Conservation (phyloP, 2,888 invertebrate genomes). For the Eupithecia abbreviata region DNA sequence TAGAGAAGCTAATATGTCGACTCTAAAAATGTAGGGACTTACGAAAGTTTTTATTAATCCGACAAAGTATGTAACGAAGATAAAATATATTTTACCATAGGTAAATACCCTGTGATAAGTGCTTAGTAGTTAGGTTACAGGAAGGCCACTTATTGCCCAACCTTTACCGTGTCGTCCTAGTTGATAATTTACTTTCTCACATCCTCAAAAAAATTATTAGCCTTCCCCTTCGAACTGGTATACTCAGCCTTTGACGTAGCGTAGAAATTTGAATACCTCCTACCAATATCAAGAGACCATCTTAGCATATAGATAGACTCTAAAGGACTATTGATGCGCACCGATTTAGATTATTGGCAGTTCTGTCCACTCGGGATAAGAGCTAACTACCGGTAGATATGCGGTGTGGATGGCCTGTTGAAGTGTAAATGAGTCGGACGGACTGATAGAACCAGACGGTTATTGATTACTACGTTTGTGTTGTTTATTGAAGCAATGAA, state of each 20-base stretch:
- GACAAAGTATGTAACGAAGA: too few relatives aligned
- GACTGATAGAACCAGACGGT: constrained; percentile 15
- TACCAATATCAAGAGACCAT: neutral
- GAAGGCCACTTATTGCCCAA: too few relatives aligned
- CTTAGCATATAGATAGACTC: constrained; percentile 1
- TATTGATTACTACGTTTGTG: constrained; percentile 8
- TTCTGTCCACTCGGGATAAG: neutral
- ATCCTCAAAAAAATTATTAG: neutral
- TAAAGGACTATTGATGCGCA: constrained; percentile 51
- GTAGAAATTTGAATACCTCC: constrained; percentile 3
- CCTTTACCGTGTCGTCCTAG: neutral
- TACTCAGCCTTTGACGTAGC: neutral
- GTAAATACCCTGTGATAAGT: neutral
- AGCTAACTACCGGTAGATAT: constrained; percentile 2
- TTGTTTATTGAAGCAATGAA: constrained; percentile 1
- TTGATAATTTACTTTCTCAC: neutral
- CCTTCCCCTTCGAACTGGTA: neutral
- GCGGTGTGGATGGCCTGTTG: neutral
- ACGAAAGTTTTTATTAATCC: too few relatives aligned
- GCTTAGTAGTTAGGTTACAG: too few relatives aligned
- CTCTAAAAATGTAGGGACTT: too few relatives aligned
- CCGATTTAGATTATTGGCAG: constrained; percentile 61
- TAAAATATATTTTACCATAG: too few relatives aligned
- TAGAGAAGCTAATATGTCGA: too few relatives aligned
- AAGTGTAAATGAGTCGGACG: constrained; percentile 16